Percentiles rank a stretch among this genome's conserved stretches.
phyloP scores from a whole-genome alignment of 2,113 vertebrate species.

The Sphaerodactylus townsendi region DNA sequence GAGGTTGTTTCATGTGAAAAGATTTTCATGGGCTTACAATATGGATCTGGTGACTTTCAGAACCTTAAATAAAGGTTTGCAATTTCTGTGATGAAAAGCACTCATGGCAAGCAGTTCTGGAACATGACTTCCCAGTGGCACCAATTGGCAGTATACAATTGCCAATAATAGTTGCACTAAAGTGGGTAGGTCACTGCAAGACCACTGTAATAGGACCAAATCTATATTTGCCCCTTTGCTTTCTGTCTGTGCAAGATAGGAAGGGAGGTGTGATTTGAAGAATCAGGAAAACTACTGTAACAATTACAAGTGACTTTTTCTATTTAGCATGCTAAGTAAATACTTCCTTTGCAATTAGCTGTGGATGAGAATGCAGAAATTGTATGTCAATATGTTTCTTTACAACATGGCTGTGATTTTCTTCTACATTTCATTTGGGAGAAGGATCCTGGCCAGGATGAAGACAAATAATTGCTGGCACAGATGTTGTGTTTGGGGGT shows the following conservation, averaged over 20 bases:
- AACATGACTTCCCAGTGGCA: background rate
- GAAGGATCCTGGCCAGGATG: background rate
- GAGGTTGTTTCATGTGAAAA: background rate
- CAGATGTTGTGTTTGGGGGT: slow-evolving; percentile 42
- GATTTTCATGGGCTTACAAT: too few species aligned
- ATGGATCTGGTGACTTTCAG: background rate
- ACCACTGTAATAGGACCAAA: background rate
- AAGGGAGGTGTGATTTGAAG: slow-evolving; percentile 44
- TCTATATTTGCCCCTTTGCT: too few species aligned
- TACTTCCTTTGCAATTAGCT: slow-evolving; percentile 73
- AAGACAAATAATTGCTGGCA: background rate
- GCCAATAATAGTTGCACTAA: background rate
- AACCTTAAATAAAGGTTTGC: background rate
- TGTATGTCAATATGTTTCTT: too few species aligned
- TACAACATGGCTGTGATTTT: too few species aligned
- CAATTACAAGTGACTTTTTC: slow-evolving; percentile 46
- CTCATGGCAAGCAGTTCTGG: background rate
- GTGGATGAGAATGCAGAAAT: too few species aligned
- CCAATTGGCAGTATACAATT: too few species aligned
- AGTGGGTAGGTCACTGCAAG: background rate
- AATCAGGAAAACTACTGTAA: slow-evolving; percentile 56
- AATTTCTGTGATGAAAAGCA: background rate
- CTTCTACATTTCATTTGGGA: fast-evolving
- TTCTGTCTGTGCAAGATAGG: too few species aligned
- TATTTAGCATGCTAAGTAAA: slow-evolving; percentile 75